Percentiles rank a stretch among this genome's conserved stretches.
These are phyloP conservation scores for Druon quercuslanigerum DNA, from an alignment of 1,140 invertebrate genomes.

Conservation along the genomic window DNA sequence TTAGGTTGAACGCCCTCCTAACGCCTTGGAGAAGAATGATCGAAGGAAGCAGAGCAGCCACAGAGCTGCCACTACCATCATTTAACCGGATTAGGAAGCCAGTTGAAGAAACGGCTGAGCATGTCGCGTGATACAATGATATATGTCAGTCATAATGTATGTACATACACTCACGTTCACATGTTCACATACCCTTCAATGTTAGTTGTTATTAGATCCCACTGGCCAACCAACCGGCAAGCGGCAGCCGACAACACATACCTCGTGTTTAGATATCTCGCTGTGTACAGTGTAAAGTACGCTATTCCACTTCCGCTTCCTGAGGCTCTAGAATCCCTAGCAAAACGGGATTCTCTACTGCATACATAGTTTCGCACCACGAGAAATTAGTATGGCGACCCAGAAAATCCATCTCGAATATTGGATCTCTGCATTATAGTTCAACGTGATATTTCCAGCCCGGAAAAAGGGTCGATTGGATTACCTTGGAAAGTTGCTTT, in stretches of 20 bases:
- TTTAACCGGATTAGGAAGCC: conserved; percentile 70
- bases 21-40: conserved; percentile 61
- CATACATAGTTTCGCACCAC: background rate
- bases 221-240: conserved; percentile 9
- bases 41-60: conserved; percentile 56
- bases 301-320: conserved; percentile 23
- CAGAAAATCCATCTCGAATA: conserved; percentile 20
- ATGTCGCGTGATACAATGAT: conserved; percentile 51
- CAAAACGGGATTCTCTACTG: background rate
- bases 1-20: conserved; percentile 67
- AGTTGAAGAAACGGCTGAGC: conserved; percentile 53
- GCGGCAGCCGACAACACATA: conserved; percentile 9
- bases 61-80: conserved; percentile 55
- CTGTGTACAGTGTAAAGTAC: background rate
- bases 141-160: conserved; percentile 45
- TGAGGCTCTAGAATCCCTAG: conserved; percentile 3
- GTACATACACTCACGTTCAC: background rate
- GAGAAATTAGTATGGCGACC: background rate
- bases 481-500: no score
- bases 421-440: background rate
- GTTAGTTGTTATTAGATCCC: background rate
- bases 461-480: no score
- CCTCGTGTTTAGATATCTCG: conserved; percentile 5
- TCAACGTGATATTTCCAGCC: background rate
- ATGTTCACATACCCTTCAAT: background rate